A percentile compares a stretch with the other conserved stretches of the same genome.
These are phyloP conservation scores for Leucozona laternaria DNA, from an alignment of 2,888 invertebrate genomes.

Conservation along the genomic window DNA sequence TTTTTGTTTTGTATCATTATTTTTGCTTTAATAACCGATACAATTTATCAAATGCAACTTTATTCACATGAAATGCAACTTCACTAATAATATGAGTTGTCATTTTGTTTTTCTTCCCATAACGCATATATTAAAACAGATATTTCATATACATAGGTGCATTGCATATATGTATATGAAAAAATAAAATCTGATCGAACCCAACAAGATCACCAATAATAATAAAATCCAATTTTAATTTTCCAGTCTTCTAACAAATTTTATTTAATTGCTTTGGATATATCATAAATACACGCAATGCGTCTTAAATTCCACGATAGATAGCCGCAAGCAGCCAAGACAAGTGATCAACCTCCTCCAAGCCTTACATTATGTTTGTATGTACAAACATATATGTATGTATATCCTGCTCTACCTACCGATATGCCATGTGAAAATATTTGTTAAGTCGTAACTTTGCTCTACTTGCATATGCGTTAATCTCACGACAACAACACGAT, in stretches of 20 bases:
- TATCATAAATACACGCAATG: conserved; percentile 75
- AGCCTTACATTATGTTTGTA: conserved; percentile 44
- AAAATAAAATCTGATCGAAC: conserved; percentile 31
- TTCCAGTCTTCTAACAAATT: conserved; percentile 73
- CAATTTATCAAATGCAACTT: conserved; percentile 62
- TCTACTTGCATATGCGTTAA: conserved; percentile 63
- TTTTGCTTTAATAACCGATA: conserved; percentile 42
- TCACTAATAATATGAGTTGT: not conserved
- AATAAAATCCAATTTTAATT: conserved; percentile 73
- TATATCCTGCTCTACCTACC: conserved; percentile 35
- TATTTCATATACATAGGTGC: conserved; percentile 17
- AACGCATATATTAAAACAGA: not conserved
- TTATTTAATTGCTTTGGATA: conserved; percentile 75
- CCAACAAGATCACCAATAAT: conserved; percentile 67
- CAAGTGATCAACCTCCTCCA: conserved; percentile 66
- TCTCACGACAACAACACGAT: conserved; percentile 58
- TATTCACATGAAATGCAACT: conserved; percentile 43
- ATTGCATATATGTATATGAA: too few relatives aligned
- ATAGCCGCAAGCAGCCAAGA: conserved; percentile 62
- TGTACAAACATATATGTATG: not conserved
- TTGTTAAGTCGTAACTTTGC: conserved; percentile 54
- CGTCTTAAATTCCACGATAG: conserved; percentile 69
- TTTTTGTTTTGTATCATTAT: too few relatives aligned
- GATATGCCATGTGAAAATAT: conserved; percentile 50
- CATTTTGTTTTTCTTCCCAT: conserved; percentile 1